Evolutionary conservation across 2,888 invertebrate genomes (phyloP), one percentile per base, ranked within the genome.

Genomic region (Troglohyphantes excavatus): DNA sequence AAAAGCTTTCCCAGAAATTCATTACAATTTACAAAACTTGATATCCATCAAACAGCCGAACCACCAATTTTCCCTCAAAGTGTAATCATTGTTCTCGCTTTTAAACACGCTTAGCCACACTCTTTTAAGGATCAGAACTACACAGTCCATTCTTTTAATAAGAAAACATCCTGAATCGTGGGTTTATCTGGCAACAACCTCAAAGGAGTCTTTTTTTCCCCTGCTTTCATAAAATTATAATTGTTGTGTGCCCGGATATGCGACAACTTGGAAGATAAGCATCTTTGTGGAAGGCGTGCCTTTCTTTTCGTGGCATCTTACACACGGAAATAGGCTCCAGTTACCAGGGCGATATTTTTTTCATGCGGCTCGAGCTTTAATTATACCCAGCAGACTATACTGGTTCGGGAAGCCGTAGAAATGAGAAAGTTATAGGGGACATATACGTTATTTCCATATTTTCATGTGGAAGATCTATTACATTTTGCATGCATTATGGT

Each of bases 271-370:
- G 19, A 19, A 63, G 83, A 83, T 83, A 83, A 65, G 43, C 73
- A 83, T 83, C 82, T 17, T 9, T 13, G 13, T 53, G 21, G 61
- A 53, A 11, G 13, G 61, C 61, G 70, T 26, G 21, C 27, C 39
- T 13, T 33, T 23, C 29, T 68, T 17, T 21, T 19, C 26, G 19
- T 59, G 72, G 59, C 53, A 33, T n/a, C 68, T 43, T 21, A 17
- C 79, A 11, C 61, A 33, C n/a, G 82, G 82, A 82, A 70, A 82
- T 86, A 61, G 59, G 78, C 78, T 86, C 86, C 70, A 70, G 70
- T 86, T 86, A 65, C 70, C 63, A 61, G 43, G 70, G 78, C 27
- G 43, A 63, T 72, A 6, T 39, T 39, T 39, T 65, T 72, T 72
- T 63, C 78, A 61, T 73, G 68, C 33, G 78, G 26, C 5, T 86